Base-by-base conservation (phyloP, 2,113 vertebrate genomes). In the Eidolon helvum region DNA sequence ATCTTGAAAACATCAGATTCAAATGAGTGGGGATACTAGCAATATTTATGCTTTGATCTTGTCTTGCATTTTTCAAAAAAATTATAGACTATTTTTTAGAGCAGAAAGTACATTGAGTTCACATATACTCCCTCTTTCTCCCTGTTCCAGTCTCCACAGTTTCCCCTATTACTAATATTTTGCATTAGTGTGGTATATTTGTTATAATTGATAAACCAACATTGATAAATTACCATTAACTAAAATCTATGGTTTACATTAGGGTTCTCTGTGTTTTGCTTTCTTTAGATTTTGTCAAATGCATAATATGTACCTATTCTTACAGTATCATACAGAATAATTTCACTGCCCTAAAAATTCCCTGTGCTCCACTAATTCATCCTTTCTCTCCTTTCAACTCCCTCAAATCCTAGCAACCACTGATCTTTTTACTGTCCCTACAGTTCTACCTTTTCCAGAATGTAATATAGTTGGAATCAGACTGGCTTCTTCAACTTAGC, bases 11-110 rank as follows among this genome's bases (percentile, higher is more conserved):
- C 43, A 91, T 28, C n/a, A 12, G 63, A 79, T 79, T 79, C 69
- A 74, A 89, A 55, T 63, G 63, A 93, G 55, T 16, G 28, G 61
- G 86, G 55, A 33, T 91, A 95, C 94, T 96, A 63, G 74, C 91
- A 94, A 68, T 61, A 93, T 82, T 40, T 0, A 3, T 26, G 66
- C 63, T 98, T 91, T 90, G 71, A 94, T 95, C 85, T 50, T 50
- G 50, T 50, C 50, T 50, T 50, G 50, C 50, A 50, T 50, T 50
- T 15, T 50, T 50, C 50, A 50, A 50, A 50, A 50, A 50, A 50
- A 50, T 50, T 50, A 50, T 50, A 50, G 50, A 50, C 5, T 50
- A 50, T 50, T 50, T 50, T 50, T 50, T 50, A 50, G 50, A 50
- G 50, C 50, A 50, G 50, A 50, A 50, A 50, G 50, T 50, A 50